Evolutionary conservation across 2,797 vertebrate species (phyloP), one percentile per base, ranked within the genome.

Genomic region (Aselliscus stoliczkanus): DNA sequence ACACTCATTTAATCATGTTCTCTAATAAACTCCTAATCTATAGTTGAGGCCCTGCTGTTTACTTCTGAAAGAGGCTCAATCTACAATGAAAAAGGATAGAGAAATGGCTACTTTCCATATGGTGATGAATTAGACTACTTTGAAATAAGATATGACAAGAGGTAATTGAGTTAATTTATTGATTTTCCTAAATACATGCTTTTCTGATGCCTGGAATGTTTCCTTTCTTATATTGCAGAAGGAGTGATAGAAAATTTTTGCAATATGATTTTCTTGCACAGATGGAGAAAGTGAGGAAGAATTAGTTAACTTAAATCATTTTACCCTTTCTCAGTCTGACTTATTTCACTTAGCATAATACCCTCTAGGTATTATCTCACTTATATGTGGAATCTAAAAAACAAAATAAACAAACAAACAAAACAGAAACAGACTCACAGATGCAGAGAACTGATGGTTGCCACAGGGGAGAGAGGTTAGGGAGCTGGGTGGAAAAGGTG

Each of bases 21-120:
- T 79, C 72, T 94, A 70, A 93, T 89, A 65, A 91, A 96, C 27
- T 88, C n/a, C 5, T 69, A 54, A 54, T 60, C 72, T 76, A 60
- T 70, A 93, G 67, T 81, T 60, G 27, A 90, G 21, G 52, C 17
- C 20, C 47, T 27, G 5, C 23, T 92, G 8, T 87, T 96, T 84
- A 81, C 37, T 92, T 94, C 56, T 60, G 75, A 84, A n/a, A 72
- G 80, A 87, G 18, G 31, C 3, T 91, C 18, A 75, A 25, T 37
- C 70, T 52, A 29, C 69, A 62, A 27, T 8, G 7, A 47, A 75
- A 56, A 89, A 54, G 15, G 20, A 47, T 18, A 56, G 70, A 50
- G 42, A 65, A 56, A 50, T 52, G 13, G 31, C 23, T 13, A 56
- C 27, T 83, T 83, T 76, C 31, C 25, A 8, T n/a, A 23, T n/a